phyloP scores from a whole-genome alignment of 2,797 vertebrate genomes.

The Chiloscyllium punctatum region DNA sequence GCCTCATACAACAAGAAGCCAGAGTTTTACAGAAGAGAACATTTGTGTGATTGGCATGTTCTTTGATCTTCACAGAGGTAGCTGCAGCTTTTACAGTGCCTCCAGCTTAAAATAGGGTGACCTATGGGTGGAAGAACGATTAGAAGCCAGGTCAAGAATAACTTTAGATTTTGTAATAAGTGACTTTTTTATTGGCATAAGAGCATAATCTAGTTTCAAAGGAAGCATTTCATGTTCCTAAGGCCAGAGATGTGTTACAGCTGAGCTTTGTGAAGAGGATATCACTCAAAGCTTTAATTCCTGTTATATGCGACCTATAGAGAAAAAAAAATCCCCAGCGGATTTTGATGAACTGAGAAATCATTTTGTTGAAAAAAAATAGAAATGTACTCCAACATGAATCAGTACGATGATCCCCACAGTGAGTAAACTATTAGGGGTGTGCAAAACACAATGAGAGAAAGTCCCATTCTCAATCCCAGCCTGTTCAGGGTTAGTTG shows the following conservation, averaged over 20 bases:
- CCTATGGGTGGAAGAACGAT: background rate
- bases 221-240: conserved; percentile 16
- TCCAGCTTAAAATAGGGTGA: conserved; percentile 27
- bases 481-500: background rate
- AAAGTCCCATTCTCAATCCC: background rate
- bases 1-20: conserved; percentile 30
- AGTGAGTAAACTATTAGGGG: background rate
- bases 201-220: conserved; percentile 23
- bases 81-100: conserved; percentile 30
- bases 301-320: background rate
- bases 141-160: conserved; percentile 32
- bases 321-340: conserved; percentile 14
- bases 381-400: background rate
- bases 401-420: background rate
- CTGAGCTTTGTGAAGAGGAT: background rate
- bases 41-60: background rate
- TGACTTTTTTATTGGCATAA: conserved; percentile 24
- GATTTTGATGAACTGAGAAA: background rate
- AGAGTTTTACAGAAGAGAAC: conserved; percentile 10
- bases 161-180: conserved; percentile 27
- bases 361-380: conserved; percentile 8
- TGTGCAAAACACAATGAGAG: background rate
- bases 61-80: conserved; percentile 33
- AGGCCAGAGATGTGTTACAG: background rate
- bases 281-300: background rate